A percentile compares a stretch with the other conserved stretches of the same genome.
Evolutionary conservation across 2,888 invertebrate species (phyloP).

Genomic region (Deilephila porcellus): DNA sequence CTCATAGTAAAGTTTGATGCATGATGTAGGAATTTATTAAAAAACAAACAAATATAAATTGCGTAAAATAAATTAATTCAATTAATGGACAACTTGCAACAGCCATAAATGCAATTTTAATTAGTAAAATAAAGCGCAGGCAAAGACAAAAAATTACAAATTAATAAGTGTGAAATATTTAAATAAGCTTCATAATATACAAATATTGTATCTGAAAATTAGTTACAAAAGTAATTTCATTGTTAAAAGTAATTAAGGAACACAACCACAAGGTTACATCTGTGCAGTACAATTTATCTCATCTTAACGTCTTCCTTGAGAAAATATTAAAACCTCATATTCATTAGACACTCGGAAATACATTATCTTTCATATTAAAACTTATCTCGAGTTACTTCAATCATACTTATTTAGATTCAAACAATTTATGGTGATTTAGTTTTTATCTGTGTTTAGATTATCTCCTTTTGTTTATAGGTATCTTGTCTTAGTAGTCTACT

Average conservation of each 20-base stretch:
- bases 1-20: too few species aligned
- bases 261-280: slow-evolving; percentile 14
- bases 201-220: background rate
- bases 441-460: background rate
- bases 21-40: too few species aligned
- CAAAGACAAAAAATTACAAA: too few species aligned
- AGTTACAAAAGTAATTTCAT: background rate
- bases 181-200: too few species aligned
- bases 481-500: background rate
- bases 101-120: too few species aligned
- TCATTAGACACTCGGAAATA: slow-evolving; percentile 21
- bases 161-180: too few species aligned
- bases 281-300: slow-evolving; percentile 17
- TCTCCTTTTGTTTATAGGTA: background rate
- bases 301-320: slow-evolving; percentile 23
- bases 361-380: background rate
- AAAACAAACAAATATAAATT: too few species aligned
- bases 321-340: slow-evolving; percentile 4
- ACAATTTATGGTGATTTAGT: background rate
- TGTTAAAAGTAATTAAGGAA: slow-evolving; percentile 9
- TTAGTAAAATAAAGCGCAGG: too few species aligned
- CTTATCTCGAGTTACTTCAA: background rate
- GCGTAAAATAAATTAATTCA: too few species aligned
- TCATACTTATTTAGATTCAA: background rate
- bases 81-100: too few species aligned